Evolutionary conservation across 2,113 vertebrate genomes (phyloP), one percentile per base, ranked within the genome.

Genomic region (Eulemur rufifrons): DNA sequence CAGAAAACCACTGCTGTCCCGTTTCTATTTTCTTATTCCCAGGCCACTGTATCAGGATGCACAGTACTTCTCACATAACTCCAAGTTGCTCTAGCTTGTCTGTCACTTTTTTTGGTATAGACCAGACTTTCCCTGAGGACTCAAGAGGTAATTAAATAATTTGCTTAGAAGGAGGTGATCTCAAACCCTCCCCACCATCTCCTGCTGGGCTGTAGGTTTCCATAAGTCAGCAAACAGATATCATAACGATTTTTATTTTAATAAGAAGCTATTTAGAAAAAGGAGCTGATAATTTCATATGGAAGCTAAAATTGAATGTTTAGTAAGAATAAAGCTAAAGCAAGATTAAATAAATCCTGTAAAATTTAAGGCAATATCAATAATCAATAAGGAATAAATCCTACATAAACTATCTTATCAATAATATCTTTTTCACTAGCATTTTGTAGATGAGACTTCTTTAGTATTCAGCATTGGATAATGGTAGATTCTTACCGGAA

Each of bases 401-500:
- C 61, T 74, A n/a, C 20, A 63, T 7, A 8, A 73, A 81, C 21
- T 23, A 14, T 52, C 59, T 47, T n/a, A 32, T 34, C 71, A 29
- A 15, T 54, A 50, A 18, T 2, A 34, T 42, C 52, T 71, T 56
- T 77, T 42, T 61, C n/a, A 56, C 42, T 23, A 54, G 59, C 71
- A 69, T 23, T n/a, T 2, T 23, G 73, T 29, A n/a, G 14, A 18
- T 0, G 18, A 17, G 5, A n/a, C 4, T 18, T n/a, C n/a, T 20
- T 54, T 11, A 63, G 42, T 8, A 50, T 12, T 17, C 37, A 50
- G 1, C 12, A 17, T 7, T 59, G 56, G 84, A 3, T 14, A 50
- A 56, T 21, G 18, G 37, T 76, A 25, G 23, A 1, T 12, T 64
- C 99, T 99, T 98, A 99, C 99, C 76, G 99, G 99, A 42, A 99